Evolutionary conservation across 2,113 vertebrate species (phyloP).

Genomic region (Myocastor coypus): DNA sequence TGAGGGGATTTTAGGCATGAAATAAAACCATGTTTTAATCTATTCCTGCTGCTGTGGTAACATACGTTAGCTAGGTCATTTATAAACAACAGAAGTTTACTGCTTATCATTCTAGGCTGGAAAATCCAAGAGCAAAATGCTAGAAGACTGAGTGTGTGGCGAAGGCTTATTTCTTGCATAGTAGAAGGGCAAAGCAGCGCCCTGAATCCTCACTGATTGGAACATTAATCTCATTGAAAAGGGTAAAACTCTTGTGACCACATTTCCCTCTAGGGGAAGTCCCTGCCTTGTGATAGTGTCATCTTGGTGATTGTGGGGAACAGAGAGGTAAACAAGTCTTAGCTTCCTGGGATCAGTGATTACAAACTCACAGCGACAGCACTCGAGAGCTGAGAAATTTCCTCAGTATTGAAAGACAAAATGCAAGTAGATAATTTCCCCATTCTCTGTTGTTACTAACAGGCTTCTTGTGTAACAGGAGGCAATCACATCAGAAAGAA

Average conservation of each 20-base stretch:
- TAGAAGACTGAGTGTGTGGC: neutral
- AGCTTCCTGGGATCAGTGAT: neutral
- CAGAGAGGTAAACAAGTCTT: neutral
- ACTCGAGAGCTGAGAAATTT: neutral
- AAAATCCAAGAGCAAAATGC: neutral
- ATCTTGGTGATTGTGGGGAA: neutral
- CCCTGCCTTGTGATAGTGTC: neutral
- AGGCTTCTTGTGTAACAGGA: neutral
- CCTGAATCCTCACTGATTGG: neutral
- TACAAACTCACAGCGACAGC: neutral
- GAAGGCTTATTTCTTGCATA: neutral
- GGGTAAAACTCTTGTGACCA: neutral
- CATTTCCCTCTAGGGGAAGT: neutral
- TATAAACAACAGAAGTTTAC: neutral
- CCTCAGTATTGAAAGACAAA: neutral
- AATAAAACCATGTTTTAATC: neutral
- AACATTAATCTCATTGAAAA: neutral
- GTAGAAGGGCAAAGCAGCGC: neutral
- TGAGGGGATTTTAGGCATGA: neutral
- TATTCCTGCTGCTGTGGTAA: neutral
- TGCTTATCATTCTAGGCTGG: neutral
- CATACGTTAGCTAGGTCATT: neutral
- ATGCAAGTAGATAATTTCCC: neutral
- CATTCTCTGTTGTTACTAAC: neutral
- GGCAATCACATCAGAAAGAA: neutral